These are phyloP conservation scores for Oceanodroma leucorhoa DNA, from an alignment of 2,797 vertebrate species.

Conservation along the genomic window DNA sequence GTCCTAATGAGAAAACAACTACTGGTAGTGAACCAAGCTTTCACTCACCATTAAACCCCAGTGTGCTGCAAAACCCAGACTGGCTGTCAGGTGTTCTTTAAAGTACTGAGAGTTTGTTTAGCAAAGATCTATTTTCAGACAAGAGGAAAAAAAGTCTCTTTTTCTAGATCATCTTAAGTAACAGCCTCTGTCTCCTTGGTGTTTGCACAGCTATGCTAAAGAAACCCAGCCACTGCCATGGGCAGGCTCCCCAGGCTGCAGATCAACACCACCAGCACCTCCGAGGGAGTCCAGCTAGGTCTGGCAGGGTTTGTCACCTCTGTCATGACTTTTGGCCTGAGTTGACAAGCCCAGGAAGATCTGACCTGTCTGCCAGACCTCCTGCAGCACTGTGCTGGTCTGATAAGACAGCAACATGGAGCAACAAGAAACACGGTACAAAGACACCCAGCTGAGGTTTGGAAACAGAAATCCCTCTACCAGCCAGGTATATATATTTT, in stretches of 20 bases:
- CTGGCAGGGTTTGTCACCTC: neutral
- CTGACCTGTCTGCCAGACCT: neutral
- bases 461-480: neutral
- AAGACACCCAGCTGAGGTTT: neutral
- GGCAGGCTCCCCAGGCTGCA: neutral
- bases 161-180: neutral
- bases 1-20: neutral
- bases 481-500: neutral
- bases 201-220: neutral
- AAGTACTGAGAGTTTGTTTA: neutral
- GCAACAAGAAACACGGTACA: neutral
- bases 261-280: neutral
- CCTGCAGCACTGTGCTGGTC: neutral
- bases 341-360: neutral
- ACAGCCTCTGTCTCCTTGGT: neutral
- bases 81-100: neutral
- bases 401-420: neutral
- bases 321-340: neutral
- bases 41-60: neutral
- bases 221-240: neutral
- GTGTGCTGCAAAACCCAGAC: neutral
- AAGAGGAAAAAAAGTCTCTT: neutral
- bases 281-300: neutral
- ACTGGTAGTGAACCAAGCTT: neutral
- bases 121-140: conserved; percentile 14